Percentiles rank a stretch among this genome's conserved stretches.
Conservation (phyloP, 2,888 invertebrate species). For the Opisthograptis luteolata region DNA sequence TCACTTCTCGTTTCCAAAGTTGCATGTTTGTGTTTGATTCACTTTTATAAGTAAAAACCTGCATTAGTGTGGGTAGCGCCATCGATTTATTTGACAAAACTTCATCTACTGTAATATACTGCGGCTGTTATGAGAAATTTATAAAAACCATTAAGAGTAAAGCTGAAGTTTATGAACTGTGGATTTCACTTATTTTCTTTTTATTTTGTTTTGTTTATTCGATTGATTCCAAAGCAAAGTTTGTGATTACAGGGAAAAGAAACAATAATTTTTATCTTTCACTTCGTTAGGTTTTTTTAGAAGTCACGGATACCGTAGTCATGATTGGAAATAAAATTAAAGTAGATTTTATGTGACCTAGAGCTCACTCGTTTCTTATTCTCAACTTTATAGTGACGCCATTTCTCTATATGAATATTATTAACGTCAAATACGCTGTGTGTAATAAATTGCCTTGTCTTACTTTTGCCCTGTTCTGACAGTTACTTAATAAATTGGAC, state of each 20-base stretch:
- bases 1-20: too few relatives aligned
- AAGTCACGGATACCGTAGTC: too few relatives aligned
- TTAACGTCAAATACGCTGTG: slow-evolving; percentile 24
- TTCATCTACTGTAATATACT: slow-evolving; percentile 1
- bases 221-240: slow-evolving; percentile 25
- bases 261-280: not conserved
- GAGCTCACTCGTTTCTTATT: too few relatives aligned
- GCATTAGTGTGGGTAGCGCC: too few relatives aligned
- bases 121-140: slow-evolving; percentile 51
- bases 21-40: too few relatives aligned
- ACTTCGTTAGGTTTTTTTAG: too few relatives aligned
- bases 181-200: slow-evolving; percentile 48
- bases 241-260: not conserved
- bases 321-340: too few relatives aligned
- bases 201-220: slow-evolving; percentile 35
- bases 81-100: too few relatives aligned
- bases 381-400: not conserved
- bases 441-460: slow-evolving; percentile 40
- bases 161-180: slow-evolving; percentile 62
- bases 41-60: too few relatives aligned
- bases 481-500: slow-evolving; percentile 45
- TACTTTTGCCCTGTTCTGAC: slow-evolving; percentile 28
- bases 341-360: too few relatives aligned
- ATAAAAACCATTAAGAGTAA: slow-evolving; percentile 62
- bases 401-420: slow-evolving; percentile 23